These are phyloP conservation scores for Didymodactylos carnosus DNA, from an alignment of 2,888 invertebrate species.

Conservation along the genomic window DNA sequence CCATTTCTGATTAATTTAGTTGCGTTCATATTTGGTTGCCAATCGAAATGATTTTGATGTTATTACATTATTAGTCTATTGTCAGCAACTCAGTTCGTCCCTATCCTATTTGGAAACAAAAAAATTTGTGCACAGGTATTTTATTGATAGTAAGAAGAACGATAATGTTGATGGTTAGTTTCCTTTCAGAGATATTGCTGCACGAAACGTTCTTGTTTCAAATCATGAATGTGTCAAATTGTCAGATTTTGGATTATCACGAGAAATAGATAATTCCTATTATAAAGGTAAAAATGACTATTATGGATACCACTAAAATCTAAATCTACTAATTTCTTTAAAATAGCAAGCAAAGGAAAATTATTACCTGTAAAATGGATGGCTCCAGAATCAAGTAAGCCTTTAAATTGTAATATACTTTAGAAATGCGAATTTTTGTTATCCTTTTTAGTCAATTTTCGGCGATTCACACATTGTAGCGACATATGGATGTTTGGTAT, in stretches of 20 bases:
- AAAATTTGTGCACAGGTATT: conserved; percentile 73
- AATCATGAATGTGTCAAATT: conserved; percentile 79
- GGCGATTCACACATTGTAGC: conserved; percentile 82
- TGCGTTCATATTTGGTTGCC: conserved; percentile 76
- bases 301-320: too few species aligned
- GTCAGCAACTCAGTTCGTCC: conserved; percentile 81
- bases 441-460: too few species aligned
- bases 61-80: conserved; percentile 63
- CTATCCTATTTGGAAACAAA: conserved; percentile 87
- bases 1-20: conserved; percentile 28
- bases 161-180: not conserved
- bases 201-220: conserved; percentile 84
- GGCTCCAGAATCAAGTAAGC: conserved; percentile 96
- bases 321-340: not conserved
- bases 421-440: too few species aligned
- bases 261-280: conserved; percentile 93
- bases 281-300: conserved; percentile 31
- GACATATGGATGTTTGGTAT: conserved; percentile 99
- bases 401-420: too few species aligned
- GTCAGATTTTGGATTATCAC: conserved; percentile 86
- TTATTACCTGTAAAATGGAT: conserved; percentile 99
- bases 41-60: conserved; percentile 64
- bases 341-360: conserved; percentile 60
- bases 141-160: not conserved
- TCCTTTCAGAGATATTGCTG: conserved; percentile 64